Percentiles rank a stretch among this genome's conserved stretches.
phyloP scores from a whole-genome alignment of 2,113 vertebrate genomes.

The Chlamydotis undulata region DNA sequence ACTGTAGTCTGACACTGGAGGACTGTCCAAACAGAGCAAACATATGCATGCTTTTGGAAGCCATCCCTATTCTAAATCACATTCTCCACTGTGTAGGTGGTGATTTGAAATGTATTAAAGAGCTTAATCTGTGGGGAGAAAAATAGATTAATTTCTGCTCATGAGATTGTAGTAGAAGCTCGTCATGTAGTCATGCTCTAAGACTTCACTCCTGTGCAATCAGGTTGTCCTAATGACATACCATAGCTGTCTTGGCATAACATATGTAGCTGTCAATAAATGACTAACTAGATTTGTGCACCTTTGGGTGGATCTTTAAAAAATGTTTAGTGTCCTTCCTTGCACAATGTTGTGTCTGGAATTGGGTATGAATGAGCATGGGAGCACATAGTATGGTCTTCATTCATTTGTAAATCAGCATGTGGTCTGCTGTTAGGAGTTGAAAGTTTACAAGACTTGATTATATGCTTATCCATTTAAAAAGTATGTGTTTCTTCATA shows the following conservation, averaged over 20 bases:
- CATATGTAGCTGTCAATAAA: not conserved
- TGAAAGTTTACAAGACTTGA: not conserved
- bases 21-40: not conserved
- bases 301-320: not conserved
- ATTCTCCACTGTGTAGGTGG: not conserved
- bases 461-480: not conserved
- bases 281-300: rapidly evolving
- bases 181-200: not conserved
- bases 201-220: not conserved
- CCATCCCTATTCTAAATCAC: not conserved
- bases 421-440: not conserved
- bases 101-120: not conserved
- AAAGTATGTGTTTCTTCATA: not conserved
- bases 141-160: not conserved
- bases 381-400: not conserved
- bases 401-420: not conserved
- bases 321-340: not conserved
- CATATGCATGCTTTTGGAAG: not conserved
- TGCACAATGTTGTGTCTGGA: not conserved
- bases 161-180: not conserved
- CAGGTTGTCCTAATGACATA: not conserved
- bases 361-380: not conserved
- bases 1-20: not conserved
- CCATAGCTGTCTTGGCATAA: not conserved
- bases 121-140: not conserved